phyloP scores from a whole-genome alignment of 2,113 vertebrate species.

The Oxyura jamaicensis region DNA sequence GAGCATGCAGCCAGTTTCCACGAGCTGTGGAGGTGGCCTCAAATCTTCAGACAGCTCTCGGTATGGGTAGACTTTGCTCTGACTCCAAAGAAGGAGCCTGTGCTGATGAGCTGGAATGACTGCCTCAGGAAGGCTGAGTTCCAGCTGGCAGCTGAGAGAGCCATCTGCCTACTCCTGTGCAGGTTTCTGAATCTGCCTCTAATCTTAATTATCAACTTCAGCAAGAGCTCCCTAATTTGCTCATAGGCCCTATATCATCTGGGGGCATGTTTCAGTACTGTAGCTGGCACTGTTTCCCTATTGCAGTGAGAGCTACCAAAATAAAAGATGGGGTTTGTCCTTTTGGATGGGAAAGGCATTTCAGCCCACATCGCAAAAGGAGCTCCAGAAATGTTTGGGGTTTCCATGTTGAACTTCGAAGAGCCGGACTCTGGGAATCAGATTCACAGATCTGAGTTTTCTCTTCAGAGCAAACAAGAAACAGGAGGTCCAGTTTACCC shows the following conservation, averaged over 20 bases:
- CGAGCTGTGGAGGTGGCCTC: not conserved
- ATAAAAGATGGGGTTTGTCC: not conserved
- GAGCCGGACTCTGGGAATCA: not conserved
- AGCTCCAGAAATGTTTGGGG: not conserved
- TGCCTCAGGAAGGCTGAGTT: constrained; percentile 36
- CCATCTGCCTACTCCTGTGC: constrained; percentile 60
- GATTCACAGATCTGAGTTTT: not conserved
- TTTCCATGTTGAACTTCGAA: not conserved
- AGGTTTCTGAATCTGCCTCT: constrained; percentile 60
- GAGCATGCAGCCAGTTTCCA: not conserved
- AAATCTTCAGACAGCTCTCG: constrained; percentile 3
- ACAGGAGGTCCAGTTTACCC: not conserved
- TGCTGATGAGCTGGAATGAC: constrained; percentile 20
- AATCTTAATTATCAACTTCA: constrained; percentile 67
- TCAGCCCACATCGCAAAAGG: not conserved
- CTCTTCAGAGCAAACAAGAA: not conserved
- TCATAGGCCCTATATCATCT: constrained; percentile 47
- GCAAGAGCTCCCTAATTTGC: constrained; percentile 59
- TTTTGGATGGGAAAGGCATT: not conserved
- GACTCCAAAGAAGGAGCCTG: not conserved
- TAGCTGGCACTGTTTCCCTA: constrained; percentile 10
- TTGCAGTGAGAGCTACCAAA: not conserved
- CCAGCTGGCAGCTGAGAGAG: constrained; percentile 55
- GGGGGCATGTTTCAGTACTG: constrained; percentile 48
- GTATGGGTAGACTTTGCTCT: not conserved